Percentiles rank a stretch among this genome's conserved stretches.
These are phyloP conservation scores for Sycophila sp. DNA, from an alignment of 1,140 invertebrate species.

Conservation along the genomic window DNA sequence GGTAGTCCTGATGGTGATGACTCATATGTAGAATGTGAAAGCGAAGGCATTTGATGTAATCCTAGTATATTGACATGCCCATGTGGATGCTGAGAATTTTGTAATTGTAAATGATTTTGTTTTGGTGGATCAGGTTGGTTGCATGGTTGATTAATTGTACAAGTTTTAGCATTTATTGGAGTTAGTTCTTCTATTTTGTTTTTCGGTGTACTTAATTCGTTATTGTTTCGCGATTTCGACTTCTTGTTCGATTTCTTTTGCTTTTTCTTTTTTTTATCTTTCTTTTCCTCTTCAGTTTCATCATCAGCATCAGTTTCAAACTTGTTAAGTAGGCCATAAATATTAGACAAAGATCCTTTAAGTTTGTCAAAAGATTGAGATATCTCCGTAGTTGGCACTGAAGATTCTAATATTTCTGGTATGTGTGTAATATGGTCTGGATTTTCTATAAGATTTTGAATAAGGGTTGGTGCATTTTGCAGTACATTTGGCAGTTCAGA, in stretches of 20 bases:
- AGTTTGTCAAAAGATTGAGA: constrained; percentile 7
- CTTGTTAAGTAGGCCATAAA: not conserved
- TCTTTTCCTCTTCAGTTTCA: not conserved
- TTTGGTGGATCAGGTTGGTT: too few relatives aligned
- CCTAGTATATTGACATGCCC: too few relatives aligned
- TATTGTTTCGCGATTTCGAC: not conserved
- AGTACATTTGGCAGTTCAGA: not conserved
- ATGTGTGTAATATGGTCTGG: constrained; percentile 17
- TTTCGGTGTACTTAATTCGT: too few relatives aligned
- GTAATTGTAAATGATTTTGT: too few relatives aligned
- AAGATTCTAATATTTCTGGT: constrained; percentile 14
- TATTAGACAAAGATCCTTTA: not conserved
- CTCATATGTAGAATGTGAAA: too few relatives aligned
- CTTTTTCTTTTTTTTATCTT: not conserved
- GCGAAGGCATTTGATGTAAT: too few relatives aligned
- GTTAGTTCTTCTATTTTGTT: too few relatives aligned
- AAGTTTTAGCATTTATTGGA: too few relatives aligned
- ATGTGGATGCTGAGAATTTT: too few relatives aligned
- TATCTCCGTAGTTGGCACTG: constrained; percentile 8
- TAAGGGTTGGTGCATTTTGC: constrained; percentile 14
- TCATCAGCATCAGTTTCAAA: not conserved
- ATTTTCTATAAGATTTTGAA: constrained; percentile 23
- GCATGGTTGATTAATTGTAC: too few relatives aligned
- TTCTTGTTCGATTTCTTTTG: not conserved
- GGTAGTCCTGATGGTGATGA: too few relatives aligned